Base-by-base conservation (phyloP, 23 tunicate species). In the Trididemnum clinides region DNA sequence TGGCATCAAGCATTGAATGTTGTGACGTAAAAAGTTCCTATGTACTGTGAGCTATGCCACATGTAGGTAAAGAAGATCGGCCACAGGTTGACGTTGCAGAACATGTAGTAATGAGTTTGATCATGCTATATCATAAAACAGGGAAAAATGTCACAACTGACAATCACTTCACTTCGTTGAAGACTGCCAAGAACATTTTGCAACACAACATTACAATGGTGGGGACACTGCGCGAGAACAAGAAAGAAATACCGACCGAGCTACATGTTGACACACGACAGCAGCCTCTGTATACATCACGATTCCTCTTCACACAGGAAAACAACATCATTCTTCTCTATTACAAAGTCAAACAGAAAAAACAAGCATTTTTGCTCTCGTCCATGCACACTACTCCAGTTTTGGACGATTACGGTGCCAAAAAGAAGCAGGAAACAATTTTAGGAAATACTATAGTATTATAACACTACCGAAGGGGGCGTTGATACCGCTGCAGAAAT, bases 401-500 rank as follows among this genome's bases (percentile, higher is more conserved):
- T 66, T 36, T 66, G 7, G 6, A 66, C 75, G 37, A 28, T 6
- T 5, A 31, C 37, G 75, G 22, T 23, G 36, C 75, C 75, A 66
- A 44, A 44, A 44, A 66, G 75, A 66, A 66, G 37, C 80, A 57
- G 7, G 80, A 74, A 74, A 57, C 80, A 22, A 74, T 37, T 37
- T 74, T 74, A 57, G 7, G 80, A 74, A 74, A 57, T 57, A 22
- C 36, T 37, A 7, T 74, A 36, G 57, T 37, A 37, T 27, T 12
- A 74, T 74, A 74, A 74, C 31, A 5, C 59, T 39, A 74, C 80
- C 28, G 38, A 74, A 44, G 57, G 59, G 36, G 80, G 57, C 28
- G 80, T 74, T 39, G 80, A 37, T 74, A 74, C 80, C 30, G 57
- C 80, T 74, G 80, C 36, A 57, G 58, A 74, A 74, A 74, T 74